Evolutionary conservation across 2,888 invertebrate species (phyloP).

Genomic region (Steinernema carpocapsae): DNA sequence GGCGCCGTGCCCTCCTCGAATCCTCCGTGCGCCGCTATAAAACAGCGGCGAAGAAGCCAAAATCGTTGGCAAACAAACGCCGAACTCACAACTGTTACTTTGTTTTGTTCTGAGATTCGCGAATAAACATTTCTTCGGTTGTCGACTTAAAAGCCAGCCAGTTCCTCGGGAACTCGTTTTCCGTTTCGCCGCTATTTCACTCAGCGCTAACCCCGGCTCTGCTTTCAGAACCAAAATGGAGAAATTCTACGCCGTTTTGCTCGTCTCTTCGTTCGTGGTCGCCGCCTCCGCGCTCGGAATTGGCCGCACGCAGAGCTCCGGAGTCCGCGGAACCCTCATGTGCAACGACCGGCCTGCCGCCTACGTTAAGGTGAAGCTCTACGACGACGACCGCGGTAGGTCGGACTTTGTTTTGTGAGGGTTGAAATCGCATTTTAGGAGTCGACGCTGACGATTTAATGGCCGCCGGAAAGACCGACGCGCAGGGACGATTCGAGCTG

Average conservation of each 20-base stretch:
- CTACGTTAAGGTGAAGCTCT: slow-evolving; percentile 36
- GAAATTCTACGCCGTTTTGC: neutral
- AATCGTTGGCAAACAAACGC: slow-evolving; percentile 4
- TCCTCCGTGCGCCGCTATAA: neutral
- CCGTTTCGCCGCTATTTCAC: neutral
- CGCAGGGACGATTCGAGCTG: slow-evolving; percentile 34
- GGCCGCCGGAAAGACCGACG: slow-evolving; percentile 37
- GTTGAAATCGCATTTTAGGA: too few relatives aligned
- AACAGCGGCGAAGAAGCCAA: neutral
- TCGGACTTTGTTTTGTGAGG: neutral
- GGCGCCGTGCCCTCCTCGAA: neutral
- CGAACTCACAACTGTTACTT: neutral
- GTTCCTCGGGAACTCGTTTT: slow-evolving; percentile 5
- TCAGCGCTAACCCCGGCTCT: neutral
- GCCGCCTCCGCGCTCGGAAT: neutral
- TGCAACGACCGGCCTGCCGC: slow-evolving; percentile 38
- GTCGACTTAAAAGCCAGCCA: neutral
- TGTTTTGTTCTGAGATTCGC: slow-evolving; percentile 1
- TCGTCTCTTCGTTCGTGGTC: neutral
- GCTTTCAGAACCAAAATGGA: slow-evolving; percentile 10
- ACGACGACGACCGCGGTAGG: slow-evolving; percentile 33
- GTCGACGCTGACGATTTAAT: slow-evolving; percentile 38
- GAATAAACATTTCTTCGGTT: slow-evolving; percentile 20
- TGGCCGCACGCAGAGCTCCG: slow-evolving; percentile 37
- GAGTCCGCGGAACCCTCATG: slow-evolving; percentile 35